phyloP scores from a whole-genome alignment of 2,113 vertebrate genomes.

The Rhineura floridana region DNA sequence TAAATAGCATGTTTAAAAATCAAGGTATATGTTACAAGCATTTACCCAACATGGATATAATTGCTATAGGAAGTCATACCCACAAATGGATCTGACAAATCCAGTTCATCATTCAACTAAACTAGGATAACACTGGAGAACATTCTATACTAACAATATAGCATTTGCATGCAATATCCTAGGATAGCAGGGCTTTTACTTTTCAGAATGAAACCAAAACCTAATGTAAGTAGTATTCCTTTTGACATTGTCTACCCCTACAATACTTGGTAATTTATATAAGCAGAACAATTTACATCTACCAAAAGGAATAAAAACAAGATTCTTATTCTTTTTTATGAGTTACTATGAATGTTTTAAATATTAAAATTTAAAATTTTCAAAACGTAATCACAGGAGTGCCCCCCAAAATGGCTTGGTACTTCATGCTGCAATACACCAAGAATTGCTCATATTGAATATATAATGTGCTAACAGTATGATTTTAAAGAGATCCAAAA shows the following conservation, averaged over 20 bases:
- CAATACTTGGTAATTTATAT: too few species aligned
- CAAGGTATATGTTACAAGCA: not conserved
- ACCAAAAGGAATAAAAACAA: not conserved
- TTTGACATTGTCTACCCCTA: not conserved
- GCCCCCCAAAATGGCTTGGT: slow-evolving; percentile 61
- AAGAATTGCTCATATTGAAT: slow-evolving; percentile 66
- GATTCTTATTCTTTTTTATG: slow-evolving; percentile 46
- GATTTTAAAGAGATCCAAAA: slow-evolving; percentile 65
- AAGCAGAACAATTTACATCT: not conserved
- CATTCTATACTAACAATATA: too few species aligned
- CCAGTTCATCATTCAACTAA: not conserved
- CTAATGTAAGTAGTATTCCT: not conserved
- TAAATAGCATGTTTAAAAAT: not conserved
- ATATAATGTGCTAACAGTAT: slow-evolving; percentile 69
- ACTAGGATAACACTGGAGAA: not conserved
- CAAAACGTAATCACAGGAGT: slow-evolving; percentile 54
- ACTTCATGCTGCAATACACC: slow-evolving; percentile 57
- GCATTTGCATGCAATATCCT: not conserved
- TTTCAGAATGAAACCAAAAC: not conserved
- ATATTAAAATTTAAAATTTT: slow-evolving; percentile 56
- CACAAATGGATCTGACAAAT: not conserved
- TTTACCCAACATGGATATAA: not conserved
- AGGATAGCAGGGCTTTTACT: too few species aligned
- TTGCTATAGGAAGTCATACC: not conserved
- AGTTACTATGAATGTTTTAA: slow-evolving; percentile 56